A percentile compares a stretch with the other conserved stretches of the same genome.
phyloP scores from a whole-genome alignment of 2,888 invertebrate species.

The Mactromeris polynyma region DNA sequence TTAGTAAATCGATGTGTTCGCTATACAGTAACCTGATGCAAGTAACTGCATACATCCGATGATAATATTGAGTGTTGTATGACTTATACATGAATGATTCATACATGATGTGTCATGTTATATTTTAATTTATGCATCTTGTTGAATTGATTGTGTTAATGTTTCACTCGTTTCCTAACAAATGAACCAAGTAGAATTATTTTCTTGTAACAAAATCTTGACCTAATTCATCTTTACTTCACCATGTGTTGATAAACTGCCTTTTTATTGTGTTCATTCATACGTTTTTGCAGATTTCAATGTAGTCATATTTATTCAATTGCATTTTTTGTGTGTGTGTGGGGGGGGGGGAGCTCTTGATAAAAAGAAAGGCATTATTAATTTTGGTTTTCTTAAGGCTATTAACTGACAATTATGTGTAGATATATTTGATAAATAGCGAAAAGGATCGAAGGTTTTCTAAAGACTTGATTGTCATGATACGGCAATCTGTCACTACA shows the following conservation, averaged over 20 bases:
- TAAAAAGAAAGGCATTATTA: neutral
- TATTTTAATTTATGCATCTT: neutral
- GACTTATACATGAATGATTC: neutral
- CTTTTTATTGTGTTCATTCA: neutral
- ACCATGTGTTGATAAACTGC: neutral
- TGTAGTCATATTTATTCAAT: constrained; percentile 6
- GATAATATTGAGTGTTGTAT: neutral
- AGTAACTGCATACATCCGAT: too few relatives aligned
- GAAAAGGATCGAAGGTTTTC: neutral
- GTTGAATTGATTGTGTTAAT: neutral
- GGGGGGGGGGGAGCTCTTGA: neutral
- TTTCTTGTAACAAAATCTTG: neutral
- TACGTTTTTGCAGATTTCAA: neutral
- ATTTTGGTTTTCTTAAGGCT: constrained; percentile 8
- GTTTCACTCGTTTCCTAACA: neutral
- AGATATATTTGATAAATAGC: neutral
- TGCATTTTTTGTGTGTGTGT: constrained; percentile 12
- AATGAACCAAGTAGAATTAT: neutral
- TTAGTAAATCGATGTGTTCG: too few relatives aligned
- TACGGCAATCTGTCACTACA: neutral
- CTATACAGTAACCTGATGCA: too few relatives aligned
- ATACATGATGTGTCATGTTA: neutral
- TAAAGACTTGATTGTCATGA: neutral
- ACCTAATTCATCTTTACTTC: neutral
- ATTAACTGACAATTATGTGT: constrained; percentile 9